These are phyloP conservation scores for Itoplectis maculator DNA, from an alignment of 2,888 invertebrate genomes.

Conservation along the genomic window DNA sequence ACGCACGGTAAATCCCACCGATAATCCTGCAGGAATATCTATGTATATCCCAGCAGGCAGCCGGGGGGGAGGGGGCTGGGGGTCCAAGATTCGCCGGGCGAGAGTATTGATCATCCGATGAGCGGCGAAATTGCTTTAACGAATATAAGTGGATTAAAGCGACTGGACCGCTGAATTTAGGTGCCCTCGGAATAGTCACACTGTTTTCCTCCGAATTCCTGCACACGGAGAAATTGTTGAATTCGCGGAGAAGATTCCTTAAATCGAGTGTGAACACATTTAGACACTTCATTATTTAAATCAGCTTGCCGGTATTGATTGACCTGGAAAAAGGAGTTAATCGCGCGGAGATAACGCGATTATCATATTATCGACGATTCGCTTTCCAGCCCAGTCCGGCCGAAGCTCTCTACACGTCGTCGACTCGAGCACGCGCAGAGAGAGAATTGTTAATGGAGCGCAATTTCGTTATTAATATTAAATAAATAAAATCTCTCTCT, in stretches of 20 bases:
- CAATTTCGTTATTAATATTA: neutral
- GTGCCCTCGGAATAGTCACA: constrained; percentile 9
- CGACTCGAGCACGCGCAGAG: neutral
- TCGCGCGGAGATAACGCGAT: constrained; percentile 23
- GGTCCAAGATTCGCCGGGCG: neutral
- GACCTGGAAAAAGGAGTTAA: constrained; percentile 34
- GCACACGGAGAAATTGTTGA: neutral
- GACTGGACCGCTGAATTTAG: constrained; percentile 4
- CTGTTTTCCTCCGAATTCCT: neutral
- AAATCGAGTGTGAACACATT: constrained; percentile 22
- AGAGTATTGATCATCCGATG: constrained; percentile 42
- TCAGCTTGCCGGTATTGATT: constrained; percentile 36
- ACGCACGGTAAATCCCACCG: constrained; percentile 10
- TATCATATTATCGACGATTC: constrained; percentile 23
- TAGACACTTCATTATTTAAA: constrained; percentile 45
- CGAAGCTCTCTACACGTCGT: neutral
- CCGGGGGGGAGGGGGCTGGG: too few relatives aligned
- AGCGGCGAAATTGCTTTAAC: constrained; percentile 19
- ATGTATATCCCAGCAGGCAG: neutral
- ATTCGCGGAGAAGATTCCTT: neutral
- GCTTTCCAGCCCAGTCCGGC: neutral
- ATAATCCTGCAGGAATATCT: constrained; percentile 34
- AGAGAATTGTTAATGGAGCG: neutral
- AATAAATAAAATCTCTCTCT: neutral
- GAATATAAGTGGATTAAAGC: constrained; percentile 21